Evolutionary conservation across 2,113 vertebrate genomes (phyloP), one percentile per base, ranked within the genome.

Genomic region (Strix aluco): DNA sequence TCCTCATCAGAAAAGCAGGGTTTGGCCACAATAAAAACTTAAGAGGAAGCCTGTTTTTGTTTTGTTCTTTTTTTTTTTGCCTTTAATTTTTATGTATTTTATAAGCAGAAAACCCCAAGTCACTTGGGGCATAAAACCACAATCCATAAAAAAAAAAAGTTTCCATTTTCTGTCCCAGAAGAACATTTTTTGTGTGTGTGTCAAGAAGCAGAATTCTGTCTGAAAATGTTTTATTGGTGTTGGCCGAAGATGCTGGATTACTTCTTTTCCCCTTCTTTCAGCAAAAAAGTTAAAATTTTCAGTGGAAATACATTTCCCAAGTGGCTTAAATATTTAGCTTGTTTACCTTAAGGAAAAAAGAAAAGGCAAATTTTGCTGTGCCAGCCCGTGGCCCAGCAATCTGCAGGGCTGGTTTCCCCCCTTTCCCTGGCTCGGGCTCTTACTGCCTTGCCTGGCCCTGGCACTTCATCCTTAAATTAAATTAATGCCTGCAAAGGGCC

Each of bases 381-480:
- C 30, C 0, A 25, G 27, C 7, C 2, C 3, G 10, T 2, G 22
- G 21, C 34, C 19, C 18, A 7, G 36, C 29, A 2, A 21, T 47
- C 11, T 26, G 13, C 11, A 11, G 29, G 21, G 10, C 57, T 38
- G 0, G 0, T 4, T 19, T 18, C 36, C 13, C 17, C 12, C 26
- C 38, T 7, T 18, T 18, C 17, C 44, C 23, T 14, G 13, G 38
- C 22, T 66, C 16, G 1, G 26, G 30, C 32, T 27, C 11, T 8
- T 5, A 4, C n/a, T 47, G n/a, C 40, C 7, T 22, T 23, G 27
- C 32, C 9, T 18, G 38, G 51, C 61, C 9, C 8, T n/a, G 15
- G 36, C 17, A 8, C 44, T 86, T 49, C 22, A 8, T 42, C 4
- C 0, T 57, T 75, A 52, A 40, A 34, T 63, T 78, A 52, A 72